Evolutionary conservation across 2,113 vertebrate species (phyloP).

Genomic region (Pelusios castaneus): DNA sequence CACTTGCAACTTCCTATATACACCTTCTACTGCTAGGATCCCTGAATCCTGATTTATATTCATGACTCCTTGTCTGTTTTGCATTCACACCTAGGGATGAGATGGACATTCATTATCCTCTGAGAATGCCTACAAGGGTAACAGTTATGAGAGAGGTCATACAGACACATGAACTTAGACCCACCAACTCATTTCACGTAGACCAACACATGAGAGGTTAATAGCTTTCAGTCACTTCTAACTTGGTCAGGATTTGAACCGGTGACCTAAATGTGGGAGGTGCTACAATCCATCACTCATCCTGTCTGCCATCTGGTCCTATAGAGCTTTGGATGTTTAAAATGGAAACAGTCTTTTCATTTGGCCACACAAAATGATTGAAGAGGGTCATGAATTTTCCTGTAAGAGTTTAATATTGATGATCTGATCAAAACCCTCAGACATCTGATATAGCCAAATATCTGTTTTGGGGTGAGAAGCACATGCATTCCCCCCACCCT

Average conservation of each 20-base stretch:
- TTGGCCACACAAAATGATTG: background rate
- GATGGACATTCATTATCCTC: conserved; percentile 16
- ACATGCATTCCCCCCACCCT: background rate
- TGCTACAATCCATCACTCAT: background rate
- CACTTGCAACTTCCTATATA: background rate
- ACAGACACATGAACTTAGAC: background rate
- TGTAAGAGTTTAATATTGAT: background rate
- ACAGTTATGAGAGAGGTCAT: background rate
- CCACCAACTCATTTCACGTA: background rate
- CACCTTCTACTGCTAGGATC: background rate
- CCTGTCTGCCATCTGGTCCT: background rate
- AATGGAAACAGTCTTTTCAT: background rate
- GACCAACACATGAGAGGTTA: background rate
- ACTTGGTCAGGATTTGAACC: background rate
- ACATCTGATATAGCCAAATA: background rate
- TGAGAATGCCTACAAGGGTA: background rate
- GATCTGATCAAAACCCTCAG: background rate
- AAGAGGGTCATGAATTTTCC: background rate
- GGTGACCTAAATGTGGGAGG: background rate
- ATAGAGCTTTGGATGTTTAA: fast-evolving
- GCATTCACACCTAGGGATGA: background rate
- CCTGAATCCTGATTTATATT: background rate
- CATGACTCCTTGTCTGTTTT: too few species aligned
- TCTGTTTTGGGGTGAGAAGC: background rate
- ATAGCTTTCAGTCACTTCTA: background rate